Conservation (phyloP, 1,140 invertebrate genomes). For the Tetranychus cinnabarinus region DNA sequence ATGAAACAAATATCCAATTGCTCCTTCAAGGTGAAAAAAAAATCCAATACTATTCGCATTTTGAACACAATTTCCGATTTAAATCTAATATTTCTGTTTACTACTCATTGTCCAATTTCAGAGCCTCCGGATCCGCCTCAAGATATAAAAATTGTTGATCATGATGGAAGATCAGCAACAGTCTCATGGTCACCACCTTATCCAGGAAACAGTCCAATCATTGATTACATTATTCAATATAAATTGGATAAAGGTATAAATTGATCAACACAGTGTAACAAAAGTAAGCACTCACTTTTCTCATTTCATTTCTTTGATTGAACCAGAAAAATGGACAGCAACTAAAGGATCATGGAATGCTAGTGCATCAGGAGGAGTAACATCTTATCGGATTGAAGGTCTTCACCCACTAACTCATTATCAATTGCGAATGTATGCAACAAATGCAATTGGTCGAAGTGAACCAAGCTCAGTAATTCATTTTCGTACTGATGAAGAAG, state of each 20-base stretch:
- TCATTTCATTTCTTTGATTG: conserved; percentile 15
- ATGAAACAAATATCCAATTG: conserved; percentile 66
- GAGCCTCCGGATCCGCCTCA: conserved; percentile 25
- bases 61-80: not conserved
- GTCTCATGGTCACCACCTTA: conserved; percentile 24
- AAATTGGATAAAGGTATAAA: conserved; percentile 15
- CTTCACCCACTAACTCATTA: conserved; percentile 70
- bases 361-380: not conserved
- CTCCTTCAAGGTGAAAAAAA: conserved; percentile 54
- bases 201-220: conserved; percentile 28
- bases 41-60: conserved; percentile 28
- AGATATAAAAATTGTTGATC: conserved; percentile 20
- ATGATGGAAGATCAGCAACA: conserved; percentile 19
- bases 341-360: not conserved
- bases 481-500: conserved; percentile 54
- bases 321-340: not conserved
- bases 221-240: conserved; percentile 22
- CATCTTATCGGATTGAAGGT: conserved; percentile 29
- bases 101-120: conserved; percentile 5
- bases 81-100: not conserved
- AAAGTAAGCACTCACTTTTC: conserved; percentile 35
- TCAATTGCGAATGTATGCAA: conserved; percentile 78
- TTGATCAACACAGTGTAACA: conserved; percentile 14
- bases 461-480: conserved; percentile 72
- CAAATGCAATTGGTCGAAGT: conserved; percentile 85